phyloP scores from a whole-genome alignment of 1,140 invertebrate genomes.

The Eurosta solidaginis region DNA sequence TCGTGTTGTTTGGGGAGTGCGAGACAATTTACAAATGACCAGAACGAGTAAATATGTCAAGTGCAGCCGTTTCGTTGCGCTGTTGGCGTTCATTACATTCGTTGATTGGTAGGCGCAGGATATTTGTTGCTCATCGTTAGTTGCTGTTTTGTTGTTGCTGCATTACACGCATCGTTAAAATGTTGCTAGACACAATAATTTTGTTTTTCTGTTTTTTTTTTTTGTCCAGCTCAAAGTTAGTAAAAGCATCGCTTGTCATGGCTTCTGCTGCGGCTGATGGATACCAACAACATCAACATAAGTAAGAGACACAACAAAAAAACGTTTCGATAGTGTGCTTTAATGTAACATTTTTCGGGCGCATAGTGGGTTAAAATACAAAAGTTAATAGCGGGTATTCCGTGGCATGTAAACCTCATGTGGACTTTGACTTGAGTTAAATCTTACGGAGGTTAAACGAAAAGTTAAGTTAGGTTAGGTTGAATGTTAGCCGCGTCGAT shows the following conservation, averaged over 20 bases:
- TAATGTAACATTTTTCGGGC: background rate
- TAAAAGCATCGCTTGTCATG: background rate
- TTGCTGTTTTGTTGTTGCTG: background rate
- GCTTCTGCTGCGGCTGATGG: conserved; percentile 8
- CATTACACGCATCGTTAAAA: conserved; percentile 19
- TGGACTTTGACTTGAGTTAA: too few relatives aligned
- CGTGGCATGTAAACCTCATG: too few relatives aligned
- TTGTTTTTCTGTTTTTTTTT: background rate
- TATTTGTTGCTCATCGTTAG: background rate
- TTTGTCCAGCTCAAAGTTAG: background rate
- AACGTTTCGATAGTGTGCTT: background rate
- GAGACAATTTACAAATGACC: conserved; percentile 49
- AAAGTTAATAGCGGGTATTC: too few relatives aligned
- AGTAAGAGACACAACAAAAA: background rate
- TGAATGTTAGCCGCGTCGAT: too few relatives aligned
- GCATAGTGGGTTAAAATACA: background rate
- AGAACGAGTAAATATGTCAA: conserved; percentile 58
- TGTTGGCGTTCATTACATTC: background rate
- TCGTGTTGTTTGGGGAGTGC: conserved; percentile 31
- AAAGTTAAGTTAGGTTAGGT: too few relatives aligned
- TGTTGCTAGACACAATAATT: conserved; percentile 10
- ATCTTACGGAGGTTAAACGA: too few relatives aligned
- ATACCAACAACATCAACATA: background rate
- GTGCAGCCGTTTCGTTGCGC: conserved; percentile 45
- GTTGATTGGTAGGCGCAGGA: background rate